phyloP scores from a whole-genome alignment of 1,140 invertebrate genomes.

The Aphelinus certus region DNA sequence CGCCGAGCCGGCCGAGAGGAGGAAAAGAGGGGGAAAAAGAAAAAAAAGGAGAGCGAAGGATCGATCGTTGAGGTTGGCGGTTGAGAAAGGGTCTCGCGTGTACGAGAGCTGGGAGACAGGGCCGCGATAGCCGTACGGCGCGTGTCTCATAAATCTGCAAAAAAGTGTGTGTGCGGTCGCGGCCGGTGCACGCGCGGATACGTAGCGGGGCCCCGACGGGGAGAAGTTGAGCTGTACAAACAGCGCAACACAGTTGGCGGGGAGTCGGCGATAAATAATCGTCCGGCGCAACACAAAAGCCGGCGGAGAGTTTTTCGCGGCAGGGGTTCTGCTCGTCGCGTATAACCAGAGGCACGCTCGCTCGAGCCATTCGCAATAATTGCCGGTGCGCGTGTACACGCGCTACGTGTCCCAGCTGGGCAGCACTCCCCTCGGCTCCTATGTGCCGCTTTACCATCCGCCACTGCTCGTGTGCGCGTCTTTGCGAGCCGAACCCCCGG shows the following conservation, averaged over 20 bases:
- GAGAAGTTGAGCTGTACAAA: no score
- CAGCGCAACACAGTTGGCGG: neutral
- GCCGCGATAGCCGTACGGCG: no score
- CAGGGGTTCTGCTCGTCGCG: constrained; percentile 20
- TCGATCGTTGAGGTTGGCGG: neutral
- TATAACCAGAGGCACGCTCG: constrained; percentile 50
- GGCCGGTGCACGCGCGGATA: constrained; percentile 5
- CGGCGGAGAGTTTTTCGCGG: constrained; percentile 15
- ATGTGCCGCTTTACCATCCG: constrained; percentile 1
- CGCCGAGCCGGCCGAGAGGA: neutral
- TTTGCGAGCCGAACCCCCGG: neutral
- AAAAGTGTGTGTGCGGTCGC: no score
- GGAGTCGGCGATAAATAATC: constrained; percentile 14
- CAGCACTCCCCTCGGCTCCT: constrained; percentile 10
- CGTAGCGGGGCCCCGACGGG: no score
- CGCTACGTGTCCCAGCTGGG: no score
- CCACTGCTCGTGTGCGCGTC: neutral
- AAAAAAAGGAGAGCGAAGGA: neutral
- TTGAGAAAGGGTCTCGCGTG: no score
- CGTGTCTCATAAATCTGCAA: no score
- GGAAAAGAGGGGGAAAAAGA: neutral
- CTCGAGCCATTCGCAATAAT: constrained; percentile 56
- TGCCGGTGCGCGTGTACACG: constrained; percentile 27
- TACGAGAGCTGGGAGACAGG: no score
- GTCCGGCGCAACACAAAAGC: neutral